Evolutionary conservation across 2,113 vertebrate species (phyloP), one percentile per base, ranked within the genome.

Genomic region (Rostratula benghalensis): DNA sequence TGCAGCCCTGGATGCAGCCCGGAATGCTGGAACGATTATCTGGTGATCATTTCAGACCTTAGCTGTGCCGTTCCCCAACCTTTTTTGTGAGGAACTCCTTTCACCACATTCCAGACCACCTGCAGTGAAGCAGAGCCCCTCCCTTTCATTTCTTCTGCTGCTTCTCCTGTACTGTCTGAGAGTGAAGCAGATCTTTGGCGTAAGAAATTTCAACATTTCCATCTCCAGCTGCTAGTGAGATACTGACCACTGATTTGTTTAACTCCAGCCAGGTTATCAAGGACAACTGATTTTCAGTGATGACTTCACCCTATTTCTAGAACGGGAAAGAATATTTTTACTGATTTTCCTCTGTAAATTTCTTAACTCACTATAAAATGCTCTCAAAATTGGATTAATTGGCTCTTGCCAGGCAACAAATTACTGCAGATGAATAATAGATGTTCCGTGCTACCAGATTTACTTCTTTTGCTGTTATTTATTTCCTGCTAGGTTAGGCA

Each of bases 361-460:
- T 65, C 45, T 71, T 65, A 83, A 63, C 31, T 89, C 9, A 1
- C 59, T 57, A 6, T n/a, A 50, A 93, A 94, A 87, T 17, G 27
- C 64, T 33, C 80, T 43, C 65, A 71, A n/a, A 82, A 78, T 75
- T 70, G 43, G 83, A 78, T 94, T 71, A 73, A 81, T 78, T 86
- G 83, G 56, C 69, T 77, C 86, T 89, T 90, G 68, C 76, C 91
- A 92, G 76, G 60, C 46, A 92, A 74, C 23, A 30, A 8, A 64
- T 92, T 70, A 63, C 80, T 81, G 86, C 43, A 51, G 83, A 22
- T 92, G 73, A 95, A 84, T 84, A 78, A 86, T 56, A 28, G 64
- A 83, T 89, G 59, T 46, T 83, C 23, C 30, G 37, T 50, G 23
- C 46, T 43, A n/a, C 54, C 51, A 54, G 37, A 25, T 67, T 67